These are phyloP conservation scores for Ophonus ardosiacus DNA, from an alignment of 2,888 invertebrate genomes.

Conservation along the genomic window DNA sequence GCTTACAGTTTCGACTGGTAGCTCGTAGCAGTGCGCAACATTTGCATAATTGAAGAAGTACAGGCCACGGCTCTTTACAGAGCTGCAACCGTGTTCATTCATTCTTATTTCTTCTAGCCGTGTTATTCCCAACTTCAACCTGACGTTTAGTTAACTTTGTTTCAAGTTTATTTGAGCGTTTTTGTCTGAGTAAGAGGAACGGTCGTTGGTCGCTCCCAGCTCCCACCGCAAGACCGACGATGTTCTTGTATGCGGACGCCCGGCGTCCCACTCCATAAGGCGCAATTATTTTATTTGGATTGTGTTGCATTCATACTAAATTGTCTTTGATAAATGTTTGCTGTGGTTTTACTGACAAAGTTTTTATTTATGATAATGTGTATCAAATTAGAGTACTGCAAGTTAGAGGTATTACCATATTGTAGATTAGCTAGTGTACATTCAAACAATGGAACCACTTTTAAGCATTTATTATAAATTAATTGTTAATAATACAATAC, in stretches of 20 bases:
- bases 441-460: no score
- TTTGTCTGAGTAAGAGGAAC: slow-evolving; percentile 23
- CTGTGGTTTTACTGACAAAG: slow-evolving; percentile 20
- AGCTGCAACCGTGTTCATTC: slow-evolving; percentile 69
- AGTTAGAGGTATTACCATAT: slow-evolving; percentile 9
- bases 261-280: slow-evolving; percentile 3
- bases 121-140: slow-evolving; percentile 72
- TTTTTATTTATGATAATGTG: slow-evolving; percentile 39
- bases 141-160: slow-evolving; percentile 72
- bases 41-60: slow-evolving; percentile 74
- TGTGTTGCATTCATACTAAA: slow-evolving; percentile 34
- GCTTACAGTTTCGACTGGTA: no score
- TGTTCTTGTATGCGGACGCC: slow-evolving; percentile 7
- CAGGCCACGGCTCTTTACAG: slow-evolving; percentile 69
- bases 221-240: slow-evolving; percentile 12
- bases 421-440: not conserved
- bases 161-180: slow-evolving; percentile 68
- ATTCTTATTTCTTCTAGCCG: slow-evolving; percentile 72
- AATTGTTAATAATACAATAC: no score
- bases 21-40: slow-evolving; percentile 66
- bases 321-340: slow-evolving; percentile 47
- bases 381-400: slow-evolving; percentile 17
- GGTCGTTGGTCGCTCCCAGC: not conserved
- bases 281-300: slow-evolving; percentile 39
- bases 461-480: no score